These are phyloP conservation scores for Atopsyche davidsoni DNA, from an alignment of 1,140 invertebrate genomes.

Conservation along the genomic window DNA sequence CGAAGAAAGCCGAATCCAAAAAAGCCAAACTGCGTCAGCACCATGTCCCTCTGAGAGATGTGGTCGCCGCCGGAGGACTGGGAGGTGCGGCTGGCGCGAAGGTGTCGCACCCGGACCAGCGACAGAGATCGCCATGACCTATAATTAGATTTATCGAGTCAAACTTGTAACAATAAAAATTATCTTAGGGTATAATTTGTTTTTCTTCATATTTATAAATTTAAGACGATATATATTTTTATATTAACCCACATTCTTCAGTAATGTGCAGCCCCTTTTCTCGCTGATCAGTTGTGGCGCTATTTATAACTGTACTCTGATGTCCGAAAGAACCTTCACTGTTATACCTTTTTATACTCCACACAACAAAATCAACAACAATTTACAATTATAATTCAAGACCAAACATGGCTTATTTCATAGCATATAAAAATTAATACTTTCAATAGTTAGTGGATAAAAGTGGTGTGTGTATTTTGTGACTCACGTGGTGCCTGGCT, in stretches of 20 bases:
- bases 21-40: conserved; percentile 80
- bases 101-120: conserved; percentile 60
- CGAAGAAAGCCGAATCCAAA: conserved; percentile 68
- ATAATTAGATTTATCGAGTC: conserved; percentile 29
- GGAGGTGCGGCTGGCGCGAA: conserved; percentile 49
- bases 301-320: too few relatives aligned
- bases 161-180: too few relatives aligned
- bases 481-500: conserved; percentile 50
- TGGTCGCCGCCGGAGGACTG: conserved; percentile 43
- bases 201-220: too few relatives aligned
- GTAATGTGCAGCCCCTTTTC: conserved; percentile 32
- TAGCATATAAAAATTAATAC: too few relatives aligned
- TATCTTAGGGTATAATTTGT: not conserved
- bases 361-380: too few relatives aligned
- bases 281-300: too few relatives aligned
- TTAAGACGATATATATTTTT: not conserved
- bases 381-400: too few relatives aligned
- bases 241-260: conserved; percentile 8
- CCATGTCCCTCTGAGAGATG: conserved; percentile 74
- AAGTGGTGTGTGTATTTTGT: too few relatives aligned
- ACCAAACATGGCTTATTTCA: too few relatives aligned
- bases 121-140: conserved; percentile 60
- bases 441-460: too few relatives aligned
- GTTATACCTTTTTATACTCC: too few relatives aligned
- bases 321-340: too few relatives aligned